A percentile compares a stretch with the other conserved stretches of the same genome.
phyloP scores from a whole-genome alignment of 2,113 vertebrate genomes.

The Sigmodon hispidus region DNA sequence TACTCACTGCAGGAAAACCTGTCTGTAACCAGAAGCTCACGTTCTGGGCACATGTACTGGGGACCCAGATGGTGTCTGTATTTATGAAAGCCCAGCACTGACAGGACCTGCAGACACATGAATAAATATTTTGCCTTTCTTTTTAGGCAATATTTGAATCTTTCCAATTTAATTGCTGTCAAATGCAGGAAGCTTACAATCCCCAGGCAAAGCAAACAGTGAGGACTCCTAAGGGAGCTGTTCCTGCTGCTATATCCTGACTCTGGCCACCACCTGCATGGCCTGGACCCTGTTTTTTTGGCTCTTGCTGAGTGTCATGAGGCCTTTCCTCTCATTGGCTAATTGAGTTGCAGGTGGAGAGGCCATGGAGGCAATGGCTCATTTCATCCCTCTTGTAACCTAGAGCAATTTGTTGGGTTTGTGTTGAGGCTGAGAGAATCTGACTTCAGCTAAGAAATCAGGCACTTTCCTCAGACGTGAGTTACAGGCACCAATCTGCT shows the following conservation, averaged over 20 bases:
- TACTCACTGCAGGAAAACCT: slow-evolving; percentile 63
- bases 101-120: slow-evolving; percentile 86
- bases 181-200: slow-evolving; percentile 81
- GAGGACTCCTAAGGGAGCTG: slow-evolving; percentile 68
- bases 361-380: not conserved
- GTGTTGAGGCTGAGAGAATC: not conserved
- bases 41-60: slow-evolving; percentile 82
- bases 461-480: not conserved
- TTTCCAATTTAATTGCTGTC: slow-evolving; percentile 87
- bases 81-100: slow-evolving; percentile 86
- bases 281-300: not conserved
- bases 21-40: slow-evolving; percentile 81
- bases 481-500: not conserved
- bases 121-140: slow-evolving; percentile 88
- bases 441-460: not conserved
- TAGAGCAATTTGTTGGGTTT: not conserved
- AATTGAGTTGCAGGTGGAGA: not conserved
- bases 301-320: not conserved
- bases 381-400: not conserved
- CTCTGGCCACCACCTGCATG: not conserved
- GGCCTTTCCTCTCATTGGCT: not conserved
- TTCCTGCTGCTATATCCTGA: not conserved
- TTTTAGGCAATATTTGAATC: slow-evolving; percentile 86
- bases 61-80: slow-evolving; percentile 87
- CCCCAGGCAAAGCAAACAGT: slow-evolving; percentile 79